phyloP scores from a whole-genome alignment of 1,140 invertebrate genomes.

The Pollicipes pollicipes region DNA sequence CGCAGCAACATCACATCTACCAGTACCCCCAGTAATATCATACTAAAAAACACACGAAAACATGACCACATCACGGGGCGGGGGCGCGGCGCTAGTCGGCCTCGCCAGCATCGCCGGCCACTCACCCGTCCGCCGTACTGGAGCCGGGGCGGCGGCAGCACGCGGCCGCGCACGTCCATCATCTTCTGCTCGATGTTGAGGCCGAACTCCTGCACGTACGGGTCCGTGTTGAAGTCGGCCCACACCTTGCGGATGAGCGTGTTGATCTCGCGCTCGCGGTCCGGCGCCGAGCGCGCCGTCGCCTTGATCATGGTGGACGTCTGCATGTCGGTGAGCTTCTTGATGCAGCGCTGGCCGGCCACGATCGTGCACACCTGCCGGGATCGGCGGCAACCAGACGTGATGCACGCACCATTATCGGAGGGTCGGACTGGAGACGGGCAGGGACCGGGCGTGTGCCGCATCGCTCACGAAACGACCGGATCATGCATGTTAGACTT shows the following conservation, averaged over 20 bases:
- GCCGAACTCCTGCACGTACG: conserved; percentile 97
- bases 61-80: no score
- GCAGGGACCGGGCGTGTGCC: no score
- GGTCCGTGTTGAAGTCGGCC: conserved; percentile 96
- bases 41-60: no score
- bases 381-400: no score
- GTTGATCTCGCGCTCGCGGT: conserved; percentile 95
- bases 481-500: no score
- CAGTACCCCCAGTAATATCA: no score
- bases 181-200: conserved; percentile 91
- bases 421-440: no score
- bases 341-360: conserved; percentile 95
- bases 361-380: conserved; percentile 81
- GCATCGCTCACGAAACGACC: no score
- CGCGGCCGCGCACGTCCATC: conserved; percentile 96
- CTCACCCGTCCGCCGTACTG: conserved; percentile 80
- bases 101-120: no score
- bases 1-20: no score
- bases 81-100: no score
- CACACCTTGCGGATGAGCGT: conserved; percentile 65
- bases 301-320: conserved; percentile 99
- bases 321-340: conserved; percentile 99
- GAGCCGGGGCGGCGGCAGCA: conserved; percentile 92
- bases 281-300: conserved; percentile 91
- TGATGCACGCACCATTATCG: no score